Percentiles rank a stretch among this genome's conserved stretches.
These are phyloP conservation scores for Microctenopoma steveboyesi DNA, from an alignment of 2,797 vertebrate genomes.

Conservation along the genomic window DNA sequence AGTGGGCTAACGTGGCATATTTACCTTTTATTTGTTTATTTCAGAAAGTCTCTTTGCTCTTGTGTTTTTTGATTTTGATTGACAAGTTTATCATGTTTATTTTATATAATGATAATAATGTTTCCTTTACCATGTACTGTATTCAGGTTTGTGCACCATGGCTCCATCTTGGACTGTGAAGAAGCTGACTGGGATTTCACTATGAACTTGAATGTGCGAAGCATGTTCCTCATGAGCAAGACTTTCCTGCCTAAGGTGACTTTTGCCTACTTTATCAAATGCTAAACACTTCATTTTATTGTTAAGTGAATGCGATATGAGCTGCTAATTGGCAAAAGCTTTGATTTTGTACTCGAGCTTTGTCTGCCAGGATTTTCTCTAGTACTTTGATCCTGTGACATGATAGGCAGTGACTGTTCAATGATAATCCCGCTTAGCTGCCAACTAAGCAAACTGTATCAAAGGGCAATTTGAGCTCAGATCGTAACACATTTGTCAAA, in stretches of 20 bases:
- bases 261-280: constrained; percentile 37
- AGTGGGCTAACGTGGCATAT: neutral
- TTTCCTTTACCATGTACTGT: neutral
- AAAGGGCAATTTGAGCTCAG: constrained; percentile 11
- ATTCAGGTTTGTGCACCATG: constrained; percentile 93
- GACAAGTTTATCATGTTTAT: neutral
- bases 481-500: neutral
- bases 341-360: constrained; percentile 65
- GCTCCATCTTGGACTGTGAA: constrained; percentile 91
- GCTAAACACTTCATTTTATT: constrained; percentile 32
- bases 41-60: neutral
- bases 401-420: constrained; percentile 57
- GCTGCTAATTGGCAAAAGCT: constrained; percentile 60
- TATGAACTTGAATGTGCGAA: constrained; percentile 92
- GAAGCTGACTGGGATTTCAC: constrained; percentile 95
- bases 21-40: neutral
- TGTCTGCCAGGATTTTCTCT: constrained; percentile 69
- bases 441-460: constrained; percentile 56
- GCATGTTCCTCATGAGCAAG: constrained; percentile 97
- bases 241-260: constrained; percentile 92
- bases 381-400: constrained; percentile 69
- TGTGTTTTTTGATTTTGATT: neutral
- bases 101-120: neutral
- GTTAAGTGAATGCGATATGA: constrained; percentile 5
- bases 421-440: constrained; percentile 68